Base-by-base conservation (phyloP, 2,797 vertebrate species). In the Melanotaenia maccullochi region DNA sequence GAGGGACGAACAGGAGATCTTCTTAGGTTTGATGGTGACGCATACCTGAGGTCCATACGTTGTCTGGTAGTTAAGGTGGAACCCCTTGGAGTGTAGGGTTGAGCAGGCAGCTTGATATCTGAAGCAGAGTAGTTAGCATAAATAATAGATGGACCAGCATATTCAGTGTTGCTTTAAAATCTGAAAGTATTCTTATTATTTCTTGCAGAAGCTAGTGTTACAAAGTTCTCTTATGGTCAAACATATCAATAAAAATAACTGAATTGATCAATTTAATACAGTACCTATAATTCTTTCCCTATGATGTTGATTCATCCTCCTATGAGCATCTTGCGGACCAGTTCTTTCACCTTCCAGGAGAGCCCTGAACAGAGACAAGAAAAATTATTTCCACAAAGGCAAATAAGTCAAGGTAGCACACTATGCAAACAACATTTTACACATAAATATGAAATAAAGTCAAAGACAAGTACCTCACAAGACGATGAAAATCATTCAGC, bases 341-440 rank as follows among this genome's bases (percentile, higher is more conserved):
- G 89, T 89, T 73, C 89, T 94, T 86, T 97, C 96, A 54, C 95
- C 96, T 91, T 99, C 97, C 78, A 99, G 79, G 38, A 99, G 94
- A 87, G 97, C 94, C 85, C 98, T 99, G 83, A 71, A 84, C 3
- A 80, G 84, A 90, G 84, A 73, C 20, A 82, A 59, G 58, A 71
- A 1, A 68, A 69, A 47, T 63, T 6, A 71, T n/a, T 57, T 62
- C n/a, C 72, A 22, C 14, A 2, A 49, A 20, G 7, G 14, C 3
- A 68, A 72, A 75, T n/a, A 9, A 22, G 8, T 35, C 8, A 68
- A 12, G 5, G 0, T 25, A 52, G 36, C 36, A 68, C 28, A 40
- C 4, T 24, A 13, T 30, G 12, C 18, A 1, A 67, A 24, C 36
- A 11, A 3, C 65, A 18, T 52, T 64, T 55, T 22, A 49, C 22